Evolutionary conservation across 37 sponge, comb jelly and placozoan species (phyloP).

Genomic region (Oopsacas minuta): DNA sequence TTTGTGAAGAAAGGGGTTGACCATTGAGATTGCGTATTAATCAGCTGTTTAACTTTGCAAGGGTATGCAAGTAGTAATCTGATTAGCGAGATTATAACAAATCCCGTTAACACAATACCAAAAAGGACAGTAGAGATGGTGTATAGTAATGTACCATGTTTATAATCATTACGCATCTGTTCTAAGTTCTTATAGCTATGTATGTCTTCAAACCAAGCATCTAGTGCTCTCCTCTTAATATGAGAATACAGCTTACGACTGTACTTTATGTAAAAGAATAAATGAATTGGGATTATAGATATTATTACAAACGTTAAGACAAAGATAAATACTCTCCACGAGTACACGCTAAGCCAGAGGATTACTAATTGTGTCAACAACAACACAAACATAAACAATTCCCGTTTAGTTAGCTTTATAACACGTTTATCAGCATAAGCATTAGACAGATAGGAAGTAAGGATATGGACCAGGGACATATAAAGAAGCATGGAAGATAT

Average conservation of each 20-base stretch:
- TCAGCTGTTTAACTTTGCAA: not conserved
- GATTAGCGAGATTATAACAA: not conserved
- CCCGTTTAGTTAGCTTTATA: not conserved
- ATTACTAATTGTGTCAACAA: not conserved
- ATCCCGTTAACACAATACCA: not conserved
- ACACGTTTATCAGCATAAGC: not conserved
- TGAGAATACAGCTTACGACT: not conserved
- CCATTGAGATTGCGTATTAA: not conserved
- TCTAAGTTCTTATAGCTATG: not conserved
- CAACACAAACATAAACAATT: not conserved
- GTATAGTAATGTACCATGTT: not conserved
- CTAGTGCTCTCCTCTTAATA: not conserved
- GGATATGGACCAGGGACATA: not conserved
- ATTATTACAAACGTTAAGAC: not conserved
- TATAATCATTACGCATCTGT: not conserved
- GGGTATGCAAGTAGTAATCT: not conserved
- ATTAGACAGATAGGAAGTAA: slow-evolving; percentile 7
- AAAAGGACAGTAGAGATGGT: not conserved
- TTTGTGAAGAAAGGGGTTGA: not conserved
- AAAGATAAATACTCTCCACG: not conserved
- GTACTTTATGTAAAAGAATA: not conserved
- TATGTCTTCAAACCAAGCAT: not conserved
- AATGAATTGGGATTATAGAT: not conserved
- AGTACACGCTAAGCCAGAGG: not conserved
- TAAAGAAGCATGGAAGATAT: not conserved